These are phyloP conservation scores for Drosophila yooni DNA, from an alignment of 2,888 invertebrate genomes.

Conservation along the genomic window DNA sequence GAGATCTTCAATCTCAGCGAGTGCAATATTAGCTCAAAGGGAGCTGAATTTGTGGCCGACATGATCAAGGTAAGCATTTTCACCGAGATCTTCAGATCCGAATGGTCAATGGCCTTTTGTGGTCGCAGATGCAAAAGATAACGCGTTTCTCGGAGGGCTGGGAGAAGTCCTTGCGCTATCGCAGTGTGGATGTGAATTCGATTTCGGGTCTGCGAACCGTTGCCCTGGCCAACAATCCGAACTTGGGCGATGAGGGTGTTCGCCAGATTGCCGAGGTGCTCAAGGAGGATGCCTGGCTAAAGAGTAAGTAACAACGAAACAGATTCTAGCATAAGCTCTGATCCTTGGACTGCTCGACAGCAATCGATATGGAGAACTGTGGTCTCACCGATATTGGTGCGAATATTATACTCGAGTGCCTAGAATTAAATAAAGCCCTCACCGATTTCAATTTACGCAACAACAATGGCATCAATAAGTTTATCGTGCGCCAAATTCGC, in stretches of 20 bases:
- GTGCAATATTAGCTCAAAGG: conserved; percentile 88
- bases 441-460: conserved; percentile 89
- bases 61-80: conserved; percentile 87
- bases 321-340: neutral
- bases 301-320: conserved; percentile 85
- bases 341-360: conserved; percentile 76
- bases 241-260: conserved; percentile 88
- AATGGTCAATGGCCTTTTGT: neutral
- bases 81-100: too few relatives aligned
- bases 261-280: conserved; percentile 88
- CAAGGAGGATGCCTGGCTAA: conserved; percentile 92
- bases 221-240: conserved; percentile 89
- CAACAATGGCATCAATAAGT: conserved; percentile 86
- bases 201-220: conserved; percentile 91
- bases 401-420: conserved; percentile 86
- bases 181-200: conserved; percentile 89
- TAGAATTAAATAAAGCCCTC: conserved; percentile 89
- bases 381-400: conserved; percentile 89
- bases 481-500: conserved; percentile 85
- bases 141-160: conserved; percentile 92
- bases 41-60: conserved; percentile 88
- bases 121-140: conserved; percentile 88
- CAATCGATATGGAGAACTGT: conserved; percentile 91
- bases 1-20: conserved; percentile 89
- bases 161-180: conserved; percentile 92